These are phyloP conservation scores for Recurvirostra avosetta DNA, from an alignment of 2,113 vertebrate species.

Conservation along the genomic window DNA sequence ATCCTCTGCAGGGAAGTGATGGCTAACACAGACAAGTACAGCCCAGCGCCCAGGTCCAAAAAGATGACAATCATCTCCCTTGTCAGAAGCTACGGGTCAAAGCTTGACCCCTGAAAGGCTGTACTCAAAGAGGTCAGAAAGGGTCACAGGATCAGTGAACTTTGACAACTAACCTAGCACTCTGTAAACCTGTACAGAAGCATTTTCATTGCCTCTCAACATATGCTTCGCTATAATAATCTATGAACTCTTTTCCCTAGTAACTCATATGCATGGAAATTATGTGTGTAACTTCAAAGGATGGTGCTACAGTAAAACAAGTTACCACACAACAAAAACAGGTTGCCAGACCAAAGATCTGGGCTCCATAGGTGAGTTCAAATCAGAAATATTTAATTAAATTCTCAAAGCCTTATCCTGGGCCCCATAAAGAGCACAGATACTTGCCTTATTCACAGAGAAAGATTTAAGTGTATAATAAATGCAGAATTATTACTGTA, in stretches of 20 bases:
- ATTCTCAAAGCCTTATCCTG: not conserved
- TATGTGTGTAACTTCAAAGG: not conserved
- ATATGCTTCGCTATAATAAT: not conserved
- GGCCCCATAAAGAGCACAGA: not conserved
- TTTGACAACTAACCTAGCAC: not conserved
- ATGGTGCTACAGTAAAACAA: not conserved
- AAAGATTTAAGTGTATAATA: constrained; percentile 2
- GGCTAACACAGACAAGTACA: not conserved
- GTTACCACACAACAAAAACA: not conserved
- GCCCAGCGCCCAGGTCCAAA: not conserved
- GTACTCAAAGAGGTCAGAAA: not conserved
- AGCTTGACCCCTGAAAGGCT: not conserved
- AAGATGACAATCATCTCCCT: not conserved
- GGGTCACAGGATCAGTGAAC: not conserved
- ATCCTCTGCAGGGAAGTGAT: not conserved
- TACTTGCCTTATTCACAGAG: not conserved
- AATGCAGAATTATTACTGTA: constrained; percentile 22
- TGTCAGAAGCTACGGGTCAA: not conserved
- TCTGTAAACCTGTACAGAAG: not conserved
- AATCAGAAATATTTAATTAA: not conserved
- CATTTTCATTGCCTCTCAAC: not conserved
- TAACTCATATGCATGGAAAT: not conserved
- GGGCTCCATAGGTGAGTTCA: not conserved
- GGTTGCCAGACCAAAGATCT: not conserved
- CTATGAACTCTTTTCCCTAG: not conserved